Conservation (phyloP, 2,113 vertebrate genomes). For the Zosterops hypoxanthus region DNA sequence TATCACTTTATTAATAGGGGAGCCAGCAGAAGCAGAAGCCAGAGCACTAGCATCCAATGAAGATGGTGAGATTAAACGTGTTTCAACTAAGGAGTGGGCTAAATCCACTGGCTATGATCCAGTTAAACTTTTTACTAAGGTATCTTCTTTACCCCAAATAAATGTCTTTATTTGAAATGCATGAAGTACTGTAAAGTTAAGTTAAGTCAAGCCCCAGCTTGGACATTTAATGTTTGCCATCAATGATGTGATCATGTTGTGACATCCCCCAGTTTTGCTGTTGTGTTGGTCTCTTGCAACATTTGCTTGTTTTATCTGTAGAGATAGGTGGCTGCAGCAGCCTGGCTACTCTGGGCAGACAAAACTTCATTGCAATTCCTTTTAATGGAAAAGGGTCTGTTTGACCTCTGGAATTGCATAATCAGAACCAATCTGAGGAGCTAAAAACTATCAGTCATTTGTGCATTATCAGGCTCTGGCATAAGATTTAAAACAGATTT, state of each 20-base stretch:
- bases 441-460: neutral
- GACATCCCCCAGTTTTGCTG: neutral
- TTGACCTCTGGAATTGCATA: neutral
- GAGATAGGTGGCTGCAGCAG: neutral
- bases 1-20: constrained; percentile 79
- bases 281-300: neutral
- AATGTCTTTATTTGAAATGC: neutral
- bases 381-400: neutral
- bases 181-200: neutral
- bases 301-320: neutral
- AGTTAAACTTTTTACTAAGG: constrained; percentile 96
- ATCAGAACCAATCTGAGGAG: neutral
- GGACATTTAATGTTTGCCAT: neutral
- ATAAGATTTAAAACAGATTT: neutral
- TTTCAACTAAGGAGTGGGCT: constrained; percentile 97
- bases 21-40: constrained; percentile 88
- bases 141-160: constrained; percentile 34
- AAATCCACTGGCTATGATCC: constrained; percentile 93
- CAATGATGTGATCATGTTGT: neutral
- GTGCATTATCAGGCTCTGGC: neutral
- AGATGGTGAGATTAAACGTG: constrained; percentile 92
- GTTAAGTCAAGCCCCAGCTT: neutral
- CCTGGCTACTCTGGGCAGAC: neutral
- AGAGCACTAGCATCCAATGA: constrained; percentile 89
- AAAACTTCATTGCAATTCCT: neutral